These are phyloP conservation scores for Tetramorium alpestre DNA, from an alignment of 1,140 invertebrate species.

Conservation along the genomic window DNA sequence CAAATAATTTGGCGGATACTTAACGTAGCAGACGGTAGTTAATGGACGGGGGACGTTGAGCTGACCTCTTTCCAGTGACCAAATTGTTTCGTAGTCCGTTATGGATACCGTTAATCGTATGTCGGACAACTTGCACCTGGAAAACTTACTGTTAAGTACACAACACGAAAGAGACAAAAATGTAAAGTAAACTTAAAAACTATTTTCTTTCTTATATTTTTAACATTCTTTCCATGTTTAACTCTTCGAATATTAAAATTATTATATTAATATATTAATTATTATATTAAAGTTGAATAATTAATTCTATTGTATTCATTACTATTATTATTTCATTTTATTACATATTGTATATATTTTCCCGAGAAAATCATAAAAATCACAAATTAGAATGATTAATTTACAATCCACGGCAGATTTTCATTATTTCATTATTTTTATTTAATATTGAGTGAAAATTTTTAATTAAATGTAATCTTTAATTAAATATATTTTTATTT, in stretches of 20 bases:
- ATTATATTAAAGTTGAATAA: neutral
- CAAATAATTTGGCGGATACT: neutral
- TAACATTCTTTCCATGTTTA: neutral
- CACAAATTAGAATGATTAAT: neutral
- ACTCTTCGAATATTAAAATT: neutral
- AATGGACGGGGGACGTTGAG: conserved; percentile 14
- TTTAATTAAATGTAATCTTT: too few relatives aligned
- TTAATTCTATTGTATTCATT: neutral
- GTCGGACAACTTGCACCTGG: conserved; percentile 4
- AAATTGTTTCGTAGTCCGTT: conserved; percentile 75
- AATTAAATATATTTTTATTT: too few relatives aligned
- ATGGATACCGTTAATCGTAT: conserved; percentile 76
- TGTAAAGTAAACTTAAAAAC: conserved; percentile 9
- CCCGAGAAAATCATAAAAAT: neutral
- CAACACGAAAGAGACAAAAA: neutral
- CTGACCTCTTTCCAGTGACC: conserved; percentile 51
- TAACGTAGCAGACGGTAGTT: conserved; percentile 18
- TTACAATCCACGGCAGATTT: neutral
- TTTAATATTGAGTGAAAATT: too few relatives aligned
- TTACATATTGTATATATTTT: neutral
- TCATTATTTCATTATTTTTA: neutral
- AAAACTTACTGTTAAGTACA: conserved; percentile 53
- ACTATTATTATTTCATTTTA: too few relatives aligned
- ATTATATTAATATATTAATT: too few relatives aligned
- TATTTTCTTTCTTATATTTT: neutral